These are phyloP conservation scores for Ormyrus nitidulus DNA, from an alignment of 2,888 invertebrate genomes.

Conservation along the genomic window DNA sequence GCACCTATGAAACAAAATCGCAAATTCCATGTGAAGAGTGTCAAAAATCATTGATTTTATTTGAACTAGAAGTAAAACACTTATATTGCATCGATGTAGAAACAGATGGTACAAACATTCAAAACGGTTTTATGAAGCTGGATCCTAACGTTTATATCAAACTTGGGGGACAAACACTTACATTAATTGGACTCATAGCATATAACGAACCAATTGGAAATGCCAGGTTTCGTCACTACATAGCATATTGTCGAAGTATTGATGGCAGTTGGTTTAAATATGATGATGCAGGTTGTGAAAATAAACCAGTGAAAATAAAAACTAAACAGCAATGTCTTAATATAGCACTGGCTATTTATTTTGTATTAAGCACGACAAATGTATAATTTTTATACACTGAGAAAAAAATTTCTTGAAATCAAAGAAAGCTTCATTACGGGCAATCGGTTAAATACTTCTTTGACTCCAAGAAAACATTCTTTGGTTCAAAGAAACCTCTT, in stretches of 20 bases:
- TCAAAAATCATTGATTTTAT: background rate
- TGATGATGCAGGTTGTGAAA: background rate
- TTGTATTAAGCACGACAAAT: too few relatives aligned
- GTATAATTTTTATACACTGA: too few relatives aligned
- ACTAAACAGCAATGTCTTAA: background rate
- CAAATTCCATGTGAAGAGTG: conserved; percentile 19
- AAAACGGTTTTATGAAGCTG: background rate
- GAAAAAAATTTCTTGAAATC: too few relatives aligned
- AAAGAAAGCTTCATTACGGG: too few relatives aligned
- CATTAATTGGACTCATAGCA: conserved; percentile 1
- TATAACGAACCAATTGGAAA: conserved; percentile 7
- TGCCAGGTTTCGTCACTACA: conserved; percentile 1
- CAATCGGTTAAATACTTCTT: too few relatives aligned
- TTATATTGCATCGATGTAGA: conserved; percentile 7
- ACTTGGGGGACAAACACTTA: background rate
- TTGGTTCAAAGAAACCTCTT: too few relatives aligned
- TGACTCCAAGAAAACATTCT: too few relatives aligned
- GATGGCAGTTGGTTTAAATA: conserved; percentile 7
- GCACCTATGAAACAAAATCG: background rate
- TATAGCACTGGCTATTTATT: background rate
- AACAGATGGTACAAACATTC: background rate
- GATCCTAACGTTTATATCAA: background rate
- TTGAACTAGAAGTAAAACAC: conserved; percentile 1
- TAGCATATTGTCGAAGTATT: conserved; percentile 1
- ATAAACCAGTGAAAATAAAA: conserved; percentile 12